Base-by-base conservation (phyloP, 2,888 invertebrate species). In the Xanthostigma xanthostigma region DNA sequence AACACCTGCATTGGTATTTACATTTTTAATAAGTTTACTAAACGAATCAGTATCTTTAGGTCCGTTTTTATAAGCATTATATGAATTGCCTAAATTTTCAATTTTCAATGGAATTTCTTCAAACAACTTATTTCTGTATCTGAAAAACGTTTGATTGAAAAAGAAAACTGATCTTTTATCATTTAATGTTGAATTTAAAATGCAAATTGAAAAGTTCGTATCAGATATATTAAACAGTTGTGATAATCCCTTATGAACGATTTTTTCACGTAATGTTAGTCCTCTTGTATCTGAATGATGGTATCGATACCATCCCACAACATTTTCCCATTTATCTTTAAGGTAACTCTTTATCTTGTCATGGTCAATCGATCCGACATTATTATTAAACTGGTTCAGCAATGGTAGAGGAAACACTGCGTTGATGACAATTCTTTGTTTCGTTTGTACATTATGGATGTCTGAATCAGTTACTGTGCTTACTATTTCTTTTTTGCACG, bases 231-330 rank as follows among this genome's bases (percentile, higher is more conserved):
- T 66, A 60, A 81, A 78, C 53, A 74, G 69, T 41, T 73, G 70
- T 50, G 74, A 71, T 40, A 83, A 65, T 43, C 78, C 75, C 62
- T 74, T 78, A 46, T 81, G 76, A 53, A 82, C 67, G 53, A 77
- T 61, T 64, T 74, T 78, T 54, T 82, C 80, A 50, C 78, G 65
- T 51, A 81, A 67, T 2, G 78, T 76, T n/a, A 76, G 72, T 55
- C 69, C 71, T 33, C 77, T 67, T 41, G 65, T 67, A 44, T 68
- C 68, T 46, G 73, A 71, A 53, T 70, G 69, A 53, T 78, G 71
- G 58, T 75, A 80, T 61, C 75, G 76, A 60, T 78, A 82, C 81
- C 82, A 82, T 27, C 79, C 82, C 9, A 82, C 74, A 17, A 81
- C 72, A 64, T 75, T 73, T 54, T 66, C 69, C 17, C 72, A 69